Evolutionary conservation across 1,140 invertebrate species (phyloP).

Genomic region (Solenopsis invicta): DNA sequence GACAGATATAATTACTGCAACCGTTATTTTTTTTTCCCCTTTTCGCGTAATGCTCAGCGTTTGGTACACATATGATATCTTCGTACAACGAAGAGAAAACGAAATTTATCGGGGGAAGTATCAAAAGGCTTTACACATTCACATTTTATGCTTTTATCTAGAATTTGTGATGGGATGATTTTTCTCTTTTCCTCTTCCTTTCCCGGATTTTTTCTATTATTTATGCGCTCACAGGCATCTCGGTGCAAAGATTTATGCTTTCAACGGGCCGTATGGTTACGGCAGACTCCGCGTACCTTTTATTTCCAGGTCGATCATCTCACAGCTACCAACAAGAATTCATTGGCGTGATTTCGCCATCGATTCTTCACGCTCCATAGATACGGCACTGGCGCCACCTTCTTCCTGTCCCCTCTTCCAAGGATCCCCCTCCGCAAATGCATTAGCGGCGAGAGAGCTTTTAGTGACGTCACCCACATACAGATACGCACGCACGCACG

Average conservation of each 20-base stretch:
- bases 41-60: background rate
- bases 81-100: background rate
- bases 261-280: background rate
- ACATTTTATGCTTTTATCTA: background rate
- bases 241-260: slow-evolving; percentile 31
- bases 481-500: slow-evolving; percentile 42
- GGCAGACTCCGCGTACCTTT: background rate
- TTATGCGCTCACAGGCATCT: background rate
- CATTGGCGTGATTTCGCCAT: slow-evolving; percentile 69
- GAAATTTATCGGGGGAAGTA: background rate
- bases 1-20: slow-evolving; percentile 29
- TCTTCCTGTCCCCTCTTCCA: slow-evolving; percentile 75
- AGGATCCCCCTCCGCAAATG: slow-evolving; percentile 84
- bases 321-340: slow-evolving; percentile 29
- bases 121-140: background rate
- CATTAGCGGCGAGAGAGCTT: slow-evolving; percentile 86
- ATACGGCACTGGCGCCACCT: slow-evolving; percentile 79
- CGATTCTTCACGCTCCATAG: slow-evolving; percentile 81
- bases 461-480: slow-evolving; percentile 85
- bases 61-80: background rate
- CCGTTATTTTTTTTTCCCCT: background rate
- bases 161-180: background rate
- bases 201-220: background rate
- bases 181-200: background rate
- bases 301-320: slow-evolving; percentile 41